Evolutionary conservation across 2,797 vertebrate species (phyloP), one percentile per base, ranked within the genome.

Genomic region (Pseudochaenichthys georgianus): DNA sequence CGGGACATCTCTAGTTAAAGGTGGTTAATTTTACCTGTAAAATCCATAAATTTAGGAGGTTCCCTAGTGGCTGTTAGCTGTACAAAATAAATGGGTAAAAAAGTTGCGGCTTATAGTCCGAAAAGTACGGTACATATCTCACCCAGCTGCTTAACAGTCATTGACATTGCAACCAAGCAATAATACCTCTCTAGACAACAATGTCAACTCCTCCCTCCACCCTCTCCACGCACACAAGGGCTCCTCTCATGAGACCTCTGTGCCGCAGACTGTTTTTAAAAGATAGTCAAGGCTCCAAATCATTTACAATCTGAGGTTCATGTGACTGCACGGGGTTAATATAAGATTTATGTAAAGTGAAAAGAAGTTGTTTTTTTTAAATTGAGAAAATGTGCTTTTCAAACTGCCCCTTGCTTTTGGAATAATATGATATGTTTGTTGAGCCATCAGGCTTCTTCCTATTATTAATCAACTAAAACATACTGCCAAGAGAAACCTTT

Each of bases 391-490:
- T n/a, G 59, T 80, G 34, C 34, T 38, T 38, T 47, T 17, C 10
- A 1, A 62, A 43, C 52, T 78, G 75, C 61, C 63, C 55, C 75
- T 73, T 77, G 48, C 70, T 47, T 83, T 58, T 31, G 31, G 64
- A 81, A 75, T 70, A 70, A 13, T 38, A 9, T 60, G 0, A 50
- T n/a, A 28, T 47, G 54, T 81, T 2, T 38, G 34, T 38, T 63
- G 57, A 64, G 71, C 80, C 80, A 80, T 12, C 1, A 2, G 78
- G 67, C 46, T 50, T 42, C 38, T 64, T 84, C 62, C n/a, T 71
- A 70, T 69, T 80, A 84, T 82, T 78, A 86, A 84, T 87, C 68
- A 79, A 46, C 54, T 21, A 42, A 72, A 85, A 68, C 41, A 77
- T 81, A 21, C n/a, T 38, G 62, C 65, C 63, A 64, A 57, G 28